These are phyloP conservation scores for Rhynchomys soricoides DNA, from an alignment of 2,113 vertebrate species.

Conservation along the genomic window DNA sequence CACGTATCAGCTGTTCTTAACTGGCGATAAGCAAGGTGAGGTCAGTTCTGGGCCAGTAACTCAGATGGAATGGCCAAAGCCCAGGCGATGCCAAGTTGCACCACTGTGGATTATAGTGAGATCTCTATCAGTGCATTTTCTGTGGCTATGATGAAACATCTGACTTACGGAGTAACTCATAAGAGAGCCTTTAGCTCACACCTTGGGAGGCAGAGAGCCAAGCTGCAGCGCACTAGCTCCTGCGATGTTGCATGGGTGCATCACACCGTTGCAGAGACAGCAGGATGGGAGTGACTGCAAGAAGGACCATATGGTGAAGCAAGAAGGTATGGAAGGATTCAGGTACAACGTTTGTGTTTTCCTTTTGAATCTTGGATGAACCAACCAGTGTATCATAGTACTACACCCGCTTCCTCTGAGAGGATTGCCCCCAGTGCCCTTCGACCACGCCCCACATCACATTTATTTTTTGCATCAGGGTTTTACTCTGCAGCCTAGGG, in stretches of 20 bases:
- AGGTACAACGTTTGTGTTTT: not conserved
- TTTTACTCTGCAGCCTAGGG: not conserved
- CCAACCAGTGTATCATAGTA: not conserved
- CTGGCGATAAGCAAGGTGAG: not conserved
- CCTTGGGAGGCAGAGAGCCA: too few relatives aligned
- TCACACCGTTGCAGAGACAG: not conserved
- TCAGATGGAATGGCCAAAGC: not conserved
- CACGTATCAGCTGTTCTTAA: not conserved
- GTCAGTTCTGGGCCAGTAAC: not conserved
- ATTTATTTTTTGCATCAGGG: not conserved
- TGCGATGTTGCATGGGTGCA: not conserved
- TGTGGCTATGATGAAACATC: not conserved
- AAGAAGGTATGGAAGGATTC: not conserved
- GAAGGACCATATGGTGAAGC: not conserved
- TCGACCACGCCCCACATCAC: not conserved
- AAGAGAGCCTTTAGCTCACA: not conserved
- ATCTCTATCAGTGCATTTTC: not conserved
- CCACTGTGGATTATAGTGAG: not conserved
- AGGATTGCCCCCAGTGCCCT: not conserved
- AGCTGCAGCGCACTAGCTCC: not conserved
- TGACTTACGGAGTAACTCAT: not conserved
- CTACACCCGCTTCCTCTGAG: not conserved
- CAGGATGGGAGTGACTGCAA: not conserved
- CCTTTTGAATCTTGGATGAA: not conserved
- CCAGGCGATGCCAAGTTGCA: not conserved